A percentile compares a stretch with the other conserved stretches of the same genome.
phyloP scores from a whole-genome alignment of 2,797 vertebrate genomes.

The Oreortyx pictus region DNA sequence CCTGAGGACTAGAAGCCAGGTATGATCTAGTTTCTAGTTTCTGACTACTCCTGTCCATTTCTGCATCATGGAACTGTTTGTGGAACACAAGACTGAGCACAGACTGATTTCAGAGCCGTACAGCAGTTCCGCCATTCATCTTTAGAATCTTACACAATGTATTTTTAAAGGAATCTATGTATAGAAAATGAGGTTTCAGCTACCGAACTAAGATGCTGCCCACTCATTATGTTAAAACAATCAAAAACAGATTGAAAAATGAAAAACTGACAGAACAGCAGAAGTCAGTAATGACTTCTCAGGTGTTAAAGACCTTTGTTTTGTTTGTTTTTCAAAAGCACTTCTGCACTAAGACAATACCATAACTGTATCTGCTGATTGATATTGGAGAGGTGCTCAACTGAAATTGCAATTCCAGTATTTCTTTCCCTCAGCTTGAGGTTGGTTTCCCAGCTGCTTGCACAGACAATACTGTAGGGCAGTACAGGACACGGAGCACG shows the following conservation, averaged over 20 bases:
- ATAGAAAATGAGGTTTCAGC: not conserved
- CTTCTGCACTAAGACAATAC: not conserved
- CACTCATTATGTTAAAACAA: not conserved
- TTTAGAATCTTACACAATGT: constrained; percentile 69
- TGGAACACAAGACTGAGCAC: constrained; percentile 75
- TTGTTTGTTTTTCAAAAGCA: not conserved
- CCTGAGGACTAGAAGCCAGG: constrained; percentile 40
- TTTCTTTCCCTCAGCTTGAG: not conserved
- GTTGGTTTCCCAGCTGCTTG: constrained; percentile 73
- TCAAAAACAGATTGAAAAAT: too few species aligned
- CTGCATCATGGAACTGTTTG: constrained; percentile 64
- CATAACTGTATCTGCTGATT: not conserved
- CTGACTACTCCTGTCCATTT: constrained; percentile 40
- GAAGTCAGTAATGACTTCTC: not conserved
- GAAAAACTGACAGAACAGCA: not conserved
- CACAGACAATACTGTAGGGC: constrained; percentile 64
- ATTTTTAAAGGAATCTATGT: not conserved
- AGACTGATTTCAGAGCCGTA: constrained; percentile 75
- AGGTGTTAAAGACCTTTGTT: not conserved
- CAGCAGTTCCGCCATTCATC: constrained; percentile 76
- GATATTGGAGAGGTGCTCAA: not conserved
- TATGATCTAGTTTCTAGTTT: constrained; percentile 18
- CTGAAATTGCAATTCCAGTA: not conserved
- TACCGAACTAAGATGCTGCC: not conserved
- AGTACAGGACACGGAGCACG: not conserved